Conservation (phyloP, 2,113 vertebrate genomes). For the Raja brachyura region DNA sequence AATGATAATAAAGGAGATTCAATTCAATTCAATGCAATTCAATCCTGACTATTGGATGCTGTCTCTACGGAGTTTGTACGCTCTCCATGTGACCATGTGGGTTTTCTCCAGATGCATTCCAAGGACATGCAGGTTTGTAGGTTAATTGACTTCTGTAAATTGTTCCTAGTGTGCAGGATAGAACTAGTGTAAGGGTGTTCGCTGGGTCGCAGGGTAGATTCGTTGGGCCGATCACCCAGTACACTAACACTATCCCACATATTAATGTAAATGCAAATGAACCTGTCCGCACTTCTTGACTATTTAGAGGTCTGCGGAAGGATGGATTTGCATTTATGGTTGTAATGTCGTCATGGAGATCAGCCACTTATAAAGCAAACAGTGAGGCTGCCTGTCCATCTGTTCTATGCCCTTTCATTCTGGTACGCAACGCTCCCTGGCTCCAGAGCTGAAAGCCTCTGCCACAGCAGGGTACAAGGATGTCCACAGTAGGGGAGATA, state of each 20-base stretch:
- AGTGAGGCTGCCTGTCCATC: background rate
- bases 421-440: background rate
- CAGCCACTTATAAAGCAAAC: slow-evolving; percentile 15
- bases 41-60: too few species aligned
- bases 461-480: background rate
- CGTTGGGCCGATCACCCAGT: too few species aligned
- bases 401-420: slow-evolving; percentile 17
- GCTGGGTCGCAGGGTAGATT: too few species aligned
- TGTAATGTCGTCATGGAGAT: background rate
- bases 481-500: background rate
- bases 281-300: background rate
- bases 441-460: background rate
- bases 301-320: background rate
- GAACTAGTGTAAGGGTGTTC: too few species aligned
- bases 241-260: background rate
- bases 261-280: background rate
- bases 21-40: too few species aligned
- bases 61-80: too few species aligned
- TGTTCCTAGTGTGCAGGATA: too few species aligned
- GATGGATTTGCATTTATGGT: background rate
- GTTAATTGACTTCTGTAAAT: too few species aligned
- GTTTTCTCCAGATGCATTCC: too few species aligned
- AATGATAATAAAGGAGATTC: too few species aligned
- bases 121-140: too few species aligned
- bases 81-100: too few species aligned